Conservation (phyloP, 2,888 invertebrate species). For the Helleia helle region DNA sequence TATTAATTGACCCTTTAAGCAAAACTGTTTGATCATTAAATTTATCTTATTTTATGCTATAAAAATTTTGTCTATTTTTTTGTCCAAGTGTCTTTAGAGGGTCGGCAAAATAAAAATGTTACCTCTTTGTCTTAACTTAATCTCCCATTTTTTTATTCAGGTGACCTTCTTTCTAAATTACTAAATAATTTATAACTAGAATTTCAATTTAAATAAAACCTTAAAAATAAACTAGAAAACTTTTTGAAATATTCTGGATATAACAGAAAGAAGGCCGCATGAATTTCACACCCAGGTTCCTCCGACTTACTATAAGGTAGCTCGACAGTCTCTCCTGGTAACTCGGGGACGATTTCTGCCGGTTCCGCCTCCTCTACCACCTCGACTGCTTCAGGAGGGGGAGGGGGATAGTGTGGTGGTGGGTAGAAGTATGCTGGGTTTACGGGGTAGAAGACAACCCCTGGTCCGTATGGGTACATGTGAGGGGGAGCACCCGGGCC, state of each 20-base stretch:
- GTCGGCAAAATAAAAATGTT: too few species aligned
- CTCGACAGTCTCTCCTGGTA: conserved; percentile 64
- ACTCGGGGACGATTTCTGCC: conserved; percentile 43
- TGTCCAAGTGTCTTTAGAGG: too few species aligned
- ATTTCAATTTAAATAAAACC: background rate
- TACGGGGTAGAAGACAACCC: conserved; percentile 51
- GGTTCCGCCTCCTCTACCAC: conserved; percentile 35
- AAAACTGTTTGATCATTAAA: too few species aligned
- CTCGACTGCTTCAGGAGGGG: conserved; percentile 31
- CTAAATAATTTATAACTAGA: background rate
- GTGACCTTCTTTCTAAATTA: background rate
- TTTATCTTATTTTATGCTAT: too few species aligned
- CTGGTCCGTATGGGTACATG: conserved; percentile 34
- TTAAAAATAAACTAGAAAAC: too few species aligned
- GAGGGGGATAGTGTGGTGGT: conserved; percentile 32
- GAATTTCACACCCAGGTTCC: conserved; percentile 11
- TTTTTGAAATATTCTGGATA: too few species aligned
- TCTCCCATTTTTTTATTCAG: conserved; percentile 4
- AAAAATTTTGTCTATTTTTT: too few species aligned
- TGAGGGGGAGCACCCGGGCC: conserved; percentile 26
- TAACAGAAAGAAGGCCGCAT: background rate
- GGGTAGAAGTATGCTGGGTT: conserved; percentile 64
- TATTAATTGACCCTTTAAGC: too few species aligned
- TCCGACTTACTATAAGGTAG: conserved; percentile 64
- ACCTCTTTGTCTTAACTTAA: conserved; percentile 28